Base-by-base conservation (phyloP, 2,113 vertebrate genomes). In the Penelope pileata region DNA sequence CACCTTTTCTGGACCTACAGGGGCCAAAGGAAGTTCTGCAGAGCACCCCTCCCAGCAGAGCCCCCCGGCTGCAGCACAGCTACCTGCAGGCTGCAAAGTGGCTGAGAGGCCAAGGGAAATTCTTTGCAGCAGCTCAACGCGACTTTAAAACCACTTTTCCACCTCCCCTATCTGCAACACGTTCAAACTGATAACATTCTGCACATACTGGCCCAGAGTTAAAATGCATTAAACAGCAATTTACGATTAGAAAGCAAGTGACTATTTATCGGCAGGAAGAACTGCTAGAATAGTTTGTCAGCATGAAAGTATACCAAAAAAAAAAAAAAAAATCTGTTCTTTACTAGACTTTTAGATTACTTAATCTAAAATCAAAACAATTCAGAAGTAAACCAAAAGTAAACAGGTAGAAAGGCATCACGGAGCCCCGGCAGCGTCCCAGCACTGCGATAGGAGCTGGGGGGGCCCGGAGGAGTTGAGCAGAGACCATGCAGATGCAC, bases 211-310 rank as follows among this genome's bases (percentile, higher is more conserved):
- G 76, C 93, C 83, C 85, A 56, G 10, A 75, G 80, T 78, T 91
- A 68, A 74, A 90, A 95, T 23, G 58, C 47, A 26, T 83, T 94
- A 86, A 85, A 90, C 91, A 88, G 60, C 40, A 88, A 83, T 40
- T 34, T 19, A 9, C n/a, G n/a, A n/a, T n/a, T n/a, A n/a, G n/a
- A n/a, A n/a, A n/a, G n/a, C n/a, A n/a, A n/a, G n/a, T n/a, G n/a
- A 85, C 68, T 64, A 81, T 93, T 93, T 94, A 96, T 94, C 59
- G 75, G 85, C 79, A 79, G 69, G 96, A 94, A 95, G 43, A 93
- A 53, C 32, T 75, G 43, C 48, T 69, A 67, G 83, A 94, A 75
- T 88, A 59, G 86, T 53, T 96, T 75, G 68, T 86, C 45, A 60
- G 53, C 53, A 56, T 11, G 11, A 68, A 90, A 79, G 48, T 19